phyloP scores from a whole-genome alignment of 92 coral and sea anemone species.

The Zoanthus sociatus region DNA sequence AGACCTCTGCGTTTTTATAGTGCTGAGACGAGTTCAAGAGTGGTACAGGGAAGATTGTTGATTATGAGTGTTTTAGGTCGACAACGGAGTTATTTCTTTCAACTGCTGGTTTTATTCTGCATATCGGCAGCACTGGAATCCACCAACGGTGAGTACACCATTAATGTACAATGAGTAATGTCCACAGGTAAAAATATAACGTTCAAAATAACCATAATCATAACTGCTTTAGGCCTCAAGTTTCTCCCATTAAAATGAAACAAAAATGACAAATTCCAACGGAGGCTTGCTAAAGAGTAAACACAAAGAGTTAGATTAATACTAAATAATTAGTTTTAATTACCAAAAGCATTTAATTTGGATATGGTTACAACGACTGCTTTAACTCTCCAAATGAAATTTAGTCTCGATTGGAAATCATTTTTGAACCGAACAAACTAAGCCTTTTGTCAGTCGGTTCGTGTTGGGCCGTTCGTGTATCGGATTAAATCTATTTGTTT shows the following conservation, averaged over 20 bases:
- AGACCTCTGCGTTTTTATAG: neutral
- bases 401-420: neutral
- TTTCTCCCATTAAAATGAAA: neutral
- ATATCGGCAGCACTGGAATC: neutral
- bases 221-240: no score
- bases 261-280: slow-evolving; percentile 21
- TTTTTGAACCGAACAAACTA: neutral
- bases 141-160: slow-evolving; percentile 1
- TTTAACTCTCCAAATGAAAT: neutral
- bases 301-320: neutral
- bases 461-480: neutral
- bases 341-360: neutral
- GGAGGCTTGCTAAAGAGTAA: slow-evolving; percentile 11
- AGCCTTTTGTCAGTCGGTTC: neutral
- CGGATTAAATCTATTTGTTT: neutral
- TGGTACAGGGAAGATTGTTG: slow-evolving; percentile 3
- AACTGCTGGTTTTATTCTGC: neutral
- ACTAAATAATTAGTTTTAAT: neutral
- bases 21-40: slow-evolving; percentile 34
- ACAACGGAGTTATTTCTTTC: slow-evolving; percentile 46
- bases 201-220: no score
- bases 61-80: slow-evolving; percentile 44
- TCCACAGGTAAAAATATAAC: neutral
- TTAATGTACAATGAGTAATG: neutral
- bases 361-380: neutral